Percentiles rank a stretch among this genome's conserved stretches.
Evolutionary conservation across 2,888 invertebrate genomes (phyloP).

Genomic region (Coelogynopora nodosa): DNA sequence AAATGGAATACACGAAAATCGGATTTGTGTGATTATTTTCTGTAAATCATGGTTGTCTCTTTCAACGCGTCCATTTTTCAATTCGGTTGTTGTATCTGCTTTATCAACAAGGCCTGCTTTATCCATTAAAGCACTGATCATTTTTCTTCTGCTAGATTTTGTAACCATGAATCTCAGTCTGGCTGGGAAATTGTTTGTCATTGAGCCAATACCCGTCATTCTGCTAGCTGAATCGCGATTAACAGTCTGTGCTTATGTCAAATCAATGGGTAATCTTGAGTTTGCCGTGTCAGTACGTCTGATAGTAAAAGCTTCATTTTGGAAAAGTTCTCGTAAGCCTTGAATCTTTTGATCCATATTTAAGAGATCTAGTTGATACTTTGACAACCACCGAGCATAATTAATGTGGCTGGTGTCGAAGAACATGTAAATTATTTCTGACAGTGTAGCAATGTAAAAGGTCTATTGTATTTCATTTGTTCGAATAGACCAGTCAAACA

Average conservation of each 20-base stretch:
- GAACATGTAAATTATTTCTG: slow-evolving; percentile 46
- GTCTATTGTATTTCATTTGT: slow-evolving; percentile 48
- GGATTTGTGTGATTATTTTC: slow-evolving; percentile 42
- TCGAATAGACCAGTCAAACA: slow-evolving; percentile 32
- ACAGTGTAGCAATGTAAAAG: slow-evolving; percentile 45
- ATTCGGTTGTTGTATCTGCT: slow-evolving; percentile 39
- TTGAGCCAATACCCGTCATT: slow-evolving; percentile 46
- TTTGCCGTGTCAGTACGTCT: too few species aligned
- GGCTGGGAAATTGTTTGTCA: slow-evolving; percentile 43
- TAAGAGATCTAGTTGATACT: too few species aligned
- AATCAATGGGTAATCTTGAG: too few species aligned
- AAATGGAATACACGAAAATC: slow-evolving; percentile 25
- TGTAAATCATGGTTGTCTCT: slow-evolving; percentile 41
- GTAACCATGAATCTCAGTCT: slow-evolving; percentile 39
- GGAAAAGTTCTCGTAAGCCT: too few species aligned
- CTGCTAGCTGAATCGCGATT: too few species aligned
- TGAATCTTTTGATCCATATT: too few species aligned
- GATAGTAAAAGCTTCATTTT: too few species aligned
- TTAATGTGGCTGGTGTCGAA: slow-evolving; percentile 48
- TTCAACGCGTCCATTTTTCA: slow-evolving; percentile 36
- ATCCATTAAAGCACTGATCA: neutral
- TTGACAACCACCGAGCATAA: slow-evolving; percentile 49
- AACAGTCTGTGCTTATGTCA: too few species aligned
- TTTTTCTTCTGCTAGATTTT: slow-evolving; percentile 21
- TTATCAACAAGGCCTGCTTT: slow-evolving; percentile 38